Evolutionary conservation across 2,888 invertebrate species (phyloP).

Genomic region (Limnephilus lunatus): DNA sequence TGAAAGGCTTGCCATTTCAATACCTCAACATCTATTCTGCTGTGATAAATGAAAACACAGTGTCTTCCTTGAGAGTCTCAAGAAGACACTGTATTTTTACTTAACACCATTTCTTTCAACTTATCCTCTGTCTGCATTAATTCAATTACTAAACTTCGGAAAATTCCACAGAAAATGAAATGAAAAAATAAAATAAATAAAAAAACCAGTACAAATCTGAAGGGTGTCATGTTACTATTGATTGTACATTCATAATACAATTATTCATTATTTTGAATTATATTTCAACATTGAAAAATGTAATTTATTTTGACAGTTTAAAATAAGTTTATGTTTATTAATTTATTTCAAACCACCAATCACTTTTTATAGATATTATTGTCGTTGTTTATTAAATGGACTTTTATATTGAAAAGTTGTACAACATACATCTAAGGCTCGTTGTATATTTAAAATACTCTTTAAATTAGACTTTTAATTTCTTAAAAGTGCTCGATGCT

Average conservation of each 20-base stretch:
- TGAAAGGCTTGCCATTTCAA: constrained; percentile 51
- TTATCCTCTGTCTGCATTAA: background rate
- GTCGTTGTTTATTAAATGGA: background rate
- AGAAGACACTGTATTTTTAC: too few species aligned
- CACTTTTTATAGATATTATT: constrained; percentile 8
- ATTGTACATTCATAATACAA: background rate
- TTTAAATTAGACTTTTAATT: background rate
- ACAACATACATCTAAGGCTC: constrained; percentile 15
- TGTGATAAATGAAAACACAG: too few species aligned
- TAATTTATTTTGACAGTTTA: constrained; percentile 23
- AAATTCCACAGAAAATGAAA: background rate
- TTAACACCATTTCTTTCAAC: background rate
- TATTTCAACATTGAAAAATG: background rate
- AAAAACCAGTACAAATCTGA: background rate
- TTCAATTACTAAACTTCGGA: background rate
- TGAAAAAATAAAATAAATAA: background rate
- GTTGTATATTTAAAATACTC: background rate
- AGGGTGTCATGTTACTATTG: background rate
- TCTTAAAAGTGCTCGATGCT: background rate
- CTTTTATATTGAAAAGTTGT: constrained; percentile 19
- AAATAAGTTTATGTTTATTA: constrained; percentile 25
- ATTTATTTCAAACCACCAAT: constrained; percentile 39
- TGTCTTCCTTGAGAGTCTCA: too few species aligned
- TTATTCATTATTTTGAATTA: background rate
- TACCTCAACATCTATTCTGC: background rate